Evolutionary conservation across 1,140 invertebrate species (phyloP).

Genomic region (Mylabris phalerata): DNA sequence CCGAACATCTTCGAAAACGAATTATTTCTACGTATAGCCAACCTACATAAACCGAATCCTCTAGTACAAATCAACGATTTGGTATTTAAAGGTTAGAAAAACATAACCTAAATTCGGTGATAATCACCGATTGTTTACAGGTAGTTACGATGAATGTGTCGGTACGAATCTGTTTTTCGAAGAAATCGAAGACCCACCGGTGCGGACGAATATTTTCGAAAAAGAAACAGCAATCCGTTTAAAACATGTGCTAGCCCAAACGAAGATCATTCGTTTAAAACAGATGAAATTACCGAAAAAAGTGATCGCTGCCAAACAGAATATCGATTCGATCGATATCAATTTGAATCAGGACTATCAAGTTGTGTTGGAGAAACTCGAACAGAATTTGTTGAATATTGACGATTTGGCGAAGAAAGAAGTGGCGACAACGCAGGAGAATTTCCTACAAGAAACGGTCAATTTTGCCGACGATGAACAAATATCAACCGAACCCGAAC

Average conservation of each 20-base stretch:
- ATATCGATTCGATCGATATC: constrained; percentile 14
- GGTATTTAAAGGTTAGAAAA: constrained; percentile 24
- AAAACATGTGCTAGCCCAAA: constrained; percentile 11
- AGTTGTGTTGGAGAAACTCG: constrained; percentile 25
- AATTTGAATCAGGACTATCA: constrained; percentile 28
- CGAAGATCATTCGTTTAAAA: constrained; percentile 24
- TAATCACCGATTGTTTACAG: constrained; percentile 13
- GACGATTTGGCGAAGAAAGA: constrained; percentile 9
- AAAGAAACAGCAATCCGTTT: constrained; percentile 16
- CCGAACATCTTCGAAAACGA: constrained; percentile 15
- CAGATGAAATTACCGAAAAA: constrained; percentile 21
- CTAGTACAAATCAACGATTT: constrained; percentile 27
- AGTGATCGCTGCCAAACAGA: constrained; percentile 5
- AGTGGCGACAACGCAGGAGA: not conserved
- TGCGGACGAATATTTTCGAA: constrained; percentile 13
- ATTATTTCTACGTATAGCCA: constrained; percentile 20
- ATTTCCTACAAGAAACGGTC: not conserved
- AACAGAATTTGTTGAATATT: constrained; percentile 20
- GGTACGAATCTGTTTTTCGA: constrained; percentile 33
- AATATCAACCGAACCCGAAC: not conserved
- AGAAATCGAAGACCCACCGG: constrained; percentile 3
- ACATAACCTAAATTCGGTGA: not conserved
- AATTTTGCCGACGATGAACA: not conserved
- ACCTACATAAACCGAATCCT: constrained; percentile 19
- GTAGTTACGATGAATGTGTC: constrained; percentile 22